Evolutionary conservation across 1,140 invertebrate genomes (phyloP).

Genomic region (Ganaspis sp.): DNA sequence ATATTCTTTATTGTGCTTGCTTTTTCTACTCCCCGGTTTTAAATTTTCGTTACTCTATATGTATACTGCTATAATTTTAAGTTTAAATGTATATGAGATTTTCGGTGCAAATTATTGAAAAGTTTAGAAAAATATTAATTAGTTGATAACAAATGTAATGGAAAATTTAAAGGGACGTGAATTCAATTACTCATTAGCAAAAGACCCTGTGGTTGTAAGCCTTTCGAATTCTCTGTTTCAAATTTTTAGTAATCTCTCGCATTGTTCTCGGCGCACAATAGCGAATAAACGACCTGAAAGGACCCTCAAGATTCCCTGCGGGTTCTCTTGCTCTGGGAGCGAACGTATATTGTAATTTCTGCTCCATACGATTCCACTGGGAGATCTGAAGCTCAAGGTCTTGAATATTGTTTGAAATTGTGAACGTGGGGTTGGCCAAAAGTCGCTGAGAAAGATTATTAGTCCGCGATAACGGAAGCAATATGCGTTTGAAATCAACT

Average conservation of each 20-base stretch:
- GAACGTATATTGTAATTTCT: slow-evolving; percentile 7
- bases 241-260: slow-evolving; percentile 19
- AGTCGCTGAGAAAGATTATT: not conserved
- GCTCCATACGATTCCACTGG: slow-evolving; percentile 13
- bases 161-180: not conserved
- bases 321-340: not conserved
- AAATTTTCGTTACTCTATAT: no score
- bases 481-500: not conserved
- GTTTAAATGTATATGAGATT: no score
- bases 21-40: no score
- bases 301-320: slow-evolving; percentile 14
- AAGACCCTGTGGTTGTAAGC: not conserved
- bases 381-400: slow-evolving; percentile 17
- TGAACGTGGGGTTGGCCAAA: not conserved
- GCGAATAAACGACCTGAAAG: slow-evolving; percentile 1
- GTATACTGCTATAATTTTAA: no score
- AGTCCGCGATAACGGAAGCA: not conserved
- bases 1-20: no score
- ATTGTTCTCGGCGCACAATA: slow-evolving; percentile 9
- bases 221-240: not conserved
- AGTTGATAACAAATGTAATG: not conserved
- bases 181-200: not conserved
- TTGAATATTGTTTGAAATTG: slow-evolving; percentile 23
- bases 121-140: no score
- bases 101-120: no score